Percentiles rank a stretch among this genome's conserved stretches.
Conservation (phyloP, 1,140 invertebrate genomes). For the Caenorhabditis briggsae region DNA sequence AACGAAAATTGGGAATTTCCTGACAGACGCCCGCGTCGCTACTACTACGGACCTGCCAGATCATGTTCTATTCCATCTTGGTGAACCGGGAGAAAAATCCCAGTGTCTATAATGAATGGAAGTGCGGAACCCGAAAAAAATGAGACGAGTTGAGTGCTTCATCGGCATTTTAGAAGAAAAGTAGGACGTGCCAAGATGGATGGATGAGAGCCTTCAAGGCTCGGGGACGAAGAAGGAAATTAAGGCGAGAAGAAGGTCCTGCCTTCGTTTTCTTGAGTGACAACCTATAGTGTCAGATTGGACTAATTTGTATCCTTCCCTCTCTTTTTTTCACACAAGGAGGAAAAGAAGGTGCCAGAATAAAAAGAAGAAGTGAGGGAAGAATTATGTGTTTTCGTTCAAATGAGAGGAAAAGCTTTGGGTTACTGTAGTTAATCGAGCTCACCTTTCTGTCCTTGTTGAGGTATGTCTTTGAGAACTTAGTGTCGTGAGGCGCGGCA, state of each 20-base stretch:
- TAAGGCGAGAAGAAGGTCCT: conserved; percentile 18
- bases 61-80: background rate
- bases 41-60: background rate
- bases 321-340: background rate
- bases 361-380: background rate
- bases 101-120: background rate
- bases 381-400: background rate
- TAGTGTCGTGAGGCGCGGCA: conserved; percentile 71
- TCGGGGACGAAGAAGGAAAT: conserved; percentile 38
- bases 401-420: background rate
- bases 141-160: background rate
- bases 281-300: conserved; percentile 57
- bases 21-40: conserved; percentile 16
- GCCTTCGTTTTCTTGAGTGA: conserved; percentile 40
- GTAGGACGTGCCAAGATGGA: conserved; percentile 35
- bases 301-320: conserved; percentile 52
- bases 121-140: background rate
- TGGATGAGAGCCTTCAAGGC: conserved; percentile 13
- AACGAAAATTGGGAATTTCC: conserved; percentile 53
- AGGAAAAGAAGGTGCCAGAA: background rate
- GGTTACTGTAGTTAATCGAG: conserved; percentile 44
- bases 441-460: conserved; percentile 76
- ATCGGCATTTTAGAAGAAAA: conserved; percentile 16
- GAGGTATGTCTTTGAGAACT: conserved; percentile 74
- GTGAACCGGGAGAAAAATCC: background rate